Base-by-base conservation (phyloP, 2,888 invertebrate genomes). In the Exocentrus adspersus region DNA sequence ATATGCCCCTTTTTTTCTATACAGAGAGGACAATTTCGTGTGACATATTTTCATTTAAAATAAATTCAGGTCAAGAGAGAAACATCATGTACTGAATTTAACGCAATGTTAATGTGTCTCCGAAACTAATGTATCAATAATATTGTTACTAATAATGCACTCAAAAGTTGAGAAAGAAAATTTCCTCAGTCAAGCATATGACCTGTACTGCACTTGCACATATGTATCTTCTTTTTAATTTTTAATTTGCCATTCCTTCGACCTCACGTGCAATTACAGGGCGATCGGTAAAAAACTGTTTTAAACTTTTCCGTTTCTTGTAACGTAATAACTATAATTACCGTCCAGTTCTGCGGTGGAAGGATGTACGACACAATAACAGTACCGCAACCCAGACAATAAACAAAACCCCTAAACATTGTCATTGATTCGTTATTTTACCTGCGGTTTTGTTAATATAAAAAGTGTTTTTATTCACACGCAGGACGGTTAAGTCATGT, bases 321-420 rank as follows among this genome's bases (percentile, higher is more conserved):
- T 45, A 43, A 51, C 48, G 64, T 67, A 69, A 75, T 72, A 62
- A 69, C 74, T 75, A 74, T 77, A 77, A 77, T 78, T 74, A 72
- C 43, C 64, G 66, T 62, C 51, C 66, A 61, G 60, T 74, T 76
- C 73, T 73, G 73, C 60, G 72, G 70, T 72, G 62, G 61, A 68
- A 69, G 59, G 66, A 65, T 65, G 64, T 64, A 70, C 69, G 65
- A 67, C 65, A 71, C 70, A 73, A 69, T 69, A 69, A 64, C 73
- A 68, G 72, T 69, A 67, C 67, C 67, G 60, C 70, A 67, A 68
- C 74, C 75, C 74, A 72, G 72, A 77, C 77, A 75, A 76, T 76
- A 75, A 69, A 67, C 65, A 69, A 64, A 64, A 62, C 72, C n/a
- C 74, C 70, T 75, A 76, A 77, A 77, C 75, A 77, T 75, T 77